These are phyloP conservation scores for Vipera ursinii DNA, from an alignment of 2,797 vertebrate species.

Conservation along the genomic window DNA sequence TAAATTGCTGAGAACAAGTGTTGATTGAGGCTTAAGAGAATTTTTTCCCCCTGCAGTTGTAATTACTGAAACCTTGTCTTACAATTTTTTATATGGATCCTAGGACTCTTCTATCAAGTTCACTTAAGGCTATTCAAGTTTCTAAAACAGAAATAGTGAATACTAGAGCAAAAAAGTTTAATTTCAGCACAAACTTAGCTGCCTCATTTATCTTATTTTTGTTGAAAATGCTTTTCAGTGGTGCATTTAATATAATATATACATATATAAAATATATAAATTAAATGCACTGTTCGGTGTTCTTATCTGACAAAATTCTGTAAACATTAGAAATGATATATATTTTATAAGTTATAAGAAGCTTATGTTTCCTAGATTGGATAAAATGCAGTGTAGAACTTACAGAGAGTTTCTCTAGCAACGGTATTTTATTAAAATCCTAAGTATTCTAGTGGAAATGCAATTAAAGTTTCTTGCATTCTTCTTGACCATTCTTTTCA, in stretches of 20 bases:
- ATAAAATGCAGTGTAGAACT: not conserved
- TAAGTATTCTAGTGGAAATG: too few relatives aligned
- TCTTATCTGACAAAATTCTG: not conserved
- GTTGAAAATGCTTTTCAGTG: not conserved
- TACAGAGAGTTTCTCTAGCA: not conserved
- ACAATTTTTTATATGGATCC: not conserved
- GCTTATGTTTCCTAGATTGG: not conserved
- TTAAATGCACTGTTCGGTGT: not conserved
- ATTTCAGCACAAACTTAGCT: not conserved
- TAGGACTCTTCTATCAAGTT: not conserved
- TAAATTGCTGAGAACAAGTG: not conserved
- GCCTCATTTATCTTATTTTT: not conserved
- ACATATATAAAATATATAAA: not conserved
- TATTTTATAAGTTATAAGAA: not conserved
- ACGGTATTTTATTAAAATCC: too few relatives aligned
- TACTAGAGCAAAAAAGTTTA: not conserved
- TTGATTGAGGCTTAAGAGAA: not conserved
- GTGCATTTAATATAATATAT: not conserved
- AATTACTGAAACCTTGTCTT: not conserved
- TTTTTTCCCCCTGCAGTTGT: not conserved
- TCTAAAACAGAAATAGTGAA: not conserved
- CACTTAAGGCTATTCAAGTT: not conserved
- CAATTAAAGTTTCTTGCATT: not conserved
- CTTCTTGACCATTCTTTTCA: not conserved
- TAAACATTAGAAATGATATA: not conserved